Conservation (phyloP, 2,888 invertebrate genomes). For the Ashinkailepas kermadecensis region DNA sequence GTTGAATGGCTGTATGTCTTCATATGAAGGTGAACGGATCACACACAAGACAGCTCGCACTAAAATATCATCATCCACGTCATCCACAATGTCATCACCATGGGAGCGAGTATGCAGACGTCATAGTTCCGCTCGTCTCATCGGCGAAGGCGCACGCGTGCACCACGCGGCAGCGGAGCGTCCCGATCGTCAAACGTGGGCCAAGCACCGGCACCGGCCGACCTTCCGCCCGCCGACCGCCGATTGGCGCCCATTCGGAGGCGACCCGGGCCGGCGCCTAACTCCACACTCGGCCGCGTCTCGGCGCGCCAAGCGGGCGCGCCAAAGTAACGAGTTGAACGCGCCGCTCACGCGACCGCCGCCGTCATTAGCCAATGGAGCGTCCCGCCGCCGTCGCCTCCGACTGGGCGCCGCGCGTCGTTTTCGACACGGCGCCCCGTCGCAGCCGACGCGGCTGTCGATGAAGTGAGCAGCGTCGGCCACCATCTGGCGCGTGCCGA, state of each 20-base stretch:
- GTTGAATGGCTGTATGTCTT: too few relatives aligned
- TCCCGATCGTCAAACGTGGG: too few relatives aligned
- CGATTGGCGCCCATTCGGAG: too few relatives aligned
- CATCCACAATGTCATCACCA: neutral
- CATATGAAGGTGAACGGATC: too few relatives aligned
- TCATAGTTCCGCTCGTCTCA: neutral
- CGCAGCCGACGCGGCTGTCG: neutral
- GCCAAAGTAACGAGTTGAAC: neutral
- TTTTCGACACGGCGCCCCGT: too few relatives aligned
- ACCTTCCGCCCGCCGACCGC: too few relatives aligned
- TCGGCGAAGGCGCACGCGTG: neutral
- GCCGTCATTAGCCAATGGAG: conserved; percentile 3
- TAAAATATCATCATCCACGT: too few relatives aligned
- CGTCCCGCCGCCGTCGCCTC: neutral
- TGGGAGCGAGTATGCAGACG: neutral
- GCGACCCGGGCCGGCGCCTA: neutral
- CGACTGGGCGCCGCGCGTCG: too few relatives aligned
- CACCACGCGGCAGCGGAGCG: too few relatives aligned
- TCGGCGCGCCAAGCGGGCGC: neutral
- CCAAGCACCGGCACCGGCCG: too few relatives aligned
- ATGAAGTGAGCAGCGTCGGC: neutral
- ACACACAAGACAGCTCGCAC: too few relatives aligned
- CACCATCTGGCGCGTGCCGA: neutral
- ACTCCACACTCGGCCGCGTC: neutral
- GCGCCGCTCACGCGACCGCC: neutral